Percentiles rank a stretch among this genome's conserved stretches.
Conservation (phyloP, 2,888 invertebrate species). For the Brachyopa scutellaris region DNA sequence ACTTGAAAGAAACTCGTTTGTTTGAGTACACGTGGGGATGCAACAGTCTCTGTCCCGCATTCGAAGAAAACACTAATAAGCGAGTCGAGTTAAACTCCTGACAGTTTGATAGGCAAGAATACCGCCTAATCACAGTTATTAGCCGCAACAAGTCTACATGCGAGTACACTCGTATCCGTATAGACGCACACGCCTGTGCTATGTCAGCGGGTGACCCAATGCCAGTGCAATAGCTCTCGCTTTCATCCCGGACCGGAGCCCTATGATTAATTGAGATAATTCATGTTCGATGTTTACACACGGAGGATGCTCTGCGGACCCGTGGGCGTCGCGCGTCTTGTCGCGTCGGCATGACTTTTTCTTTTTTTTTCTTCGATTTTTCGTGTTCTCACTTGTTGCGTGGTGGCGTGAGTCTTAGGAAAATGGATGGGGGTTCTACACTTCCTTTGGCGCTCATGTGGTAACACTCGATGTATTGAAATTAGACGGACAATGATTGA, state of each 20-base stretch:
- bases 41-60: too few species aligned
- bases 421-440: too few species aligned
- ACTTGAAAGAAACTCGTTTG: constrained; percentile 1
- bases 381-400: constrained; percentile 37
- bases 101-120: constrained; percentile 42
- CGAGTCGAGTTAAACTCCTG: constrained; percentile 36
- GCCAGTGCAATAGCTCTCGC: constrained; percentile 43
- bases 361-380: constrained; percentile 9
- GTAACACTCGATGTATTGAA: neutral
- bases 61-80: constrained; percentile 23
- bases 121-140: constrained; percentile 65
- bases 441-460: neutral
- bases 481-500: neutral
- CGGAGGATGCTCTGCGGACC: constrained; percentile 30
- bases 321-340: constrained; percentile 42
- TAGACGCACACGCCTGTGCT: constrained; percentile 5
- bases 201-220: constrained; percentile 59
- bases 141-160: constrained; percentile 40
- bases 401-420: too few species aligned
- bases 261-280: constrained; percentile 62
- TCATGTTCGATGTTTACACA: constrained; percentile 56
- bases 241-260: constrained; percentile 47
- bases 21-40: too few species aligned
- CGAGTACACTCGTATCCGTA: neutral
- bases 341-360: constrained; percentile 43